phyloP scores from a whole-genome alignment of 2,113 vertebrate genomes.

The Hystrix cristata region DNA sequence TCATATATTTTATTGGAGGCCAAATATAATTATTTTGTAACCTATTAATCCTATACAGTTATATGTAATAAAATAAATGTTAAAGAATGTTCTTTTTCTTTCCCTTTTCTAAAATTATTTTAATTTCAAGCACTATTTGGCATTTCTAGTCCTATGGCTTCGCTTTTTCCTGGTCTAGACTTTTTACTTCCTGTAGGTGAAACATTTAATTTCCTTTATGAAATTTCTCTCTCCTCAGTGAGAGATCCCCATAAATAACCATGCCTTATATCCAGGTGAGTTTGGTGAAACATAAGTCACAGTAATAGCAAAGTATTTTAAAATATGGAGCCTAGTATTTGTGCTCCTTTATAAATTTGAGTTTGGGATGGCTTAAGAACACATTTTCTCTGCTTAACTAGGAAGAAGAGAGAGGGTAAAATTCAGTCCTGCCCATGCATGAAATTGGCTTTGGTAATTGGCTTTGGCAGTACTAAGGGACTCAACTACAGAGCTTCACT shows the following conservation, averaged over 20 bases:
- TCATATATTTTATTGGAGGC: slow-evolving; percentile 60
- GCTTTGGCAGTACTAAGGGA: slow-evolving; percentile 74
- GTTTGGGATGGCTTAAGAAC: slow-evolving; percentile 75
- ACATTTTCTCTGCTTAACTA: slow-evolving; percentile 70
- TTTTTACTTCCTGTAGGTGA: not conserved
- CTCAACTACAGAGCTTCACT: slow-evolving; percentile 68
- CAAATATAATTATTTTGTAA: slow-evolving; percentile 70
- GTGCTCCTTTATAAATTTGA: slow-evolving; percentile 70
- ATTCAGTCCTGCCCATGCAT: slow-evolving; percentile 76
- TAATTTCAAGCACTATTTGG: slow-evolving; percentile 40
- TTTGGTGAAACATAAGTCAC: slow-evolving; percentile 32
- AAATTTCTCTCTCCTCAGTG: not conserved
- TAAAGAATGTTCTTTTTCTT: not conserved
- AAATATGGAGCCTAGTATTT: slow-evolving; percentile 42
- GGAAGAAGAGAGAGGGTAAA: slow-evolving; percentile 55
- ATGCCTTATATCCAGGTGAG: not conserved
- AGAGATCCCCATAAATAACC: not conserved
- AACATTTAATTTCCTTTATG: slow-evolving; percentile 45
- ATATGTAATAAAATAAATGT: slow-evolving; percentile 52
- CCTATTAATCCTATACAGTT: slow-evolving; percentile 52
- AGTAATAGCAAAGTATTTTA: not conserved
- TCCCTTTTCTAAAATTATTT: slow-evolving; percentile 62
- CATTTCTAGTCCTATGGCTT: not conserved
- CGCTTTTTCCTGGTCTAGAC: not conserved
- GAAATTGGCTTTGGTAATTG: slow-evolving; percentile 85